Conservation (phyloP, 1,140 invertebrate species). For the Matsumurasca onukii region DNA sequence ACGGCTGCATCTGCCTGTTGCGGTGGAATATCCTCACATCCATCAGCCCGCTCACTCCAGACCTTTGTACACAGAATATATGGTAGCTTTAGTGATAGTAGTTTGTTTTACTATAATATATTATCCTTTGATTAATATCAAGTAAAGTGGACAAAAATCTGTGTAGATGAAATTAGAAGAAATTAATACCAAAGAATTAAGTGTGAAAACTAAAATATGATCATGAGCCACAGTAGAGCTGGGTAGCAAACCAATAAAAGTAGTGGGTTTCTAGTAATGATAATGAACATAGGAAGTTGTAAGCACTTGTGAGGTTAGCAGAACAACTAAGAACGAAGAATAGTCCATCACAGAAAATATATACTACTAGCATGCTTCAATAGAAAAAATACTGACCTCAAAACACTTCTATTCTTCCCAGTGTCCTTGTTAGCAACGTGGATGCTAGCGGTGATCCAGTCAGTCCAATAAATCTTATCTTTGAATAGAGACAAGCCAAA, state of each 20-base stretch:
- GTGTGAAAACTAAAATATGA: too few relatives aligned
- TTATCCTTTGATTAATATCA: background rate
- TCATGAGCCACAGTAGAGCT: too few relatives aligned
- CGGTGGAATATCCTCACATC: slow-evolving; percentile 83
- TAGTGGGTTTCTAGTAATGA: too few relatives aligned
- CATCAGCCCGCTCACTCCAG: slow-evolving; percentile 73
- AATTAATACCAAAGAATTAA: background rate
- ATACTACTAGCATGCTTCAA: too few relatives aligned
- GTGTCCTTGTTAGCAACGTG: slow-evolving; percentile 72
- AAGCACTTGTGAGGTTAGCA: too few relatives aligned
- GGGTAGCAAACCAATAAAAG: too few relatives aligned
- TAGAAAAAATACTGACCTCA: too few relatives aligned
- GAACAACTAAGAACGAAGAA: too few relatives aligned
- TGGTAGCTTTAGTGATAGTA: slow-evolving; percentile 2
- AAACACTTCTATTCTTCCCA: slow-evolving; percentile 56
- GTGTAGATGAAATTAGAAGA: background rate
- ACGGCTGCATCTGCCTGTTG: slow-evolving; percentile 56
- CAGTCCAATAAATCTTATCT: slow-evolving; percentile 85
- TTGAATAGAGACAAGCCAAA: slow-evolving; percentile 85
- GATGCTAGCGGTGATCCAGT: slow-evolving; percentile 75
- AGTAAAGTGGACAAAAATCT: background rate
- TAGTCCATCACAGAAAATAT: too few relatives aligned
- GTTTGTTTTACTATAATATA: background rate
- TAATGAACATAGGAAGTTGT: too few relatives aligned
- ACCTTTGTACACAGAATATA: slow-evolving; percentile 52